A percentile compares a stretch with the other conserved stretches of the same genome.
Evolutionary conservation across 2,888 invertebrate species (phyloP).

Genomic region (Pristionchus entomophagus): DNA sequence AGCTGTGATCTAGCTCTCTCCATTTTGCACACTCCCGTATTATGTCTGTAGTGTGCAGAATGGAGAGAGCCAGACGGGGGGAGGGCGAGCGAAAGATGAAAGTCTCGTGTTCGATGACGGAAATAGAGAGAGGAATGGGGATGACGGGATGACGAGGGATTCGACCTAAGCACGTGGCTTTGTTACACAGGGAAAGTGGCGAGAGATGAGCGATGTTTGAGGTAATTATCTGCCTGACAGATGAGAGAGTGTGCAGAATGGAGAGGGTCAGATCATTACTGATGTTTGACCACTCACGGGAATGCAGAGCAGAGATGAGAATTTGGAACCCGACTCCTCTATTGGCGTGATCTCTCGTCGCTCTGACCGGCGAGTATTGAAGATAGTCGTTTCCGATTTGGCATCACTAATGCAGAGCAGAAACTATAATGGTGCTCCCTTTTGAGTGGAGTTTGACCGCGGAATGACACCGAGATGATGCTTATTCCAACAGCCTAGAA

Average conservation of each 20-base stretch:
- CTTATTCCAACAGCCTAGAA: background rate
- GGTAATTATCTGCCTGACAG: background rate
- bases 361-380: no score
- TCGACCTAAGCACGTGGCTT: background rate
- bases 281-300: background rate
- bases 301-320: no score
- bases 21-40: no score
- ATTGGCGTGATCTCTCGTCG: no score
- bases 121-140: conserved; percentile 6
- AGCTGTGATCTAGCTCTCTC: no score
- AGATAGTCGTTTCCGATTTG: no score
- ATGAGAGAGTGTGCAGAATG: no score
- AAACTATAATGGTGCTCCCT: conserved; percentile 27
- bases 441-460: conserved; percentile 32
- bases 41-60: no score
- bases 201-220: background rate
- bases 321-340: background rate
- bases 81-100: background rate
- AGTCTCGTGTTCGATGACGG: background rate
- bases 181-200: background rate
- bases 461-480: background rate
- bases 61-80: background rate
- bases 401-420: no score
- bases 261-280: no score
- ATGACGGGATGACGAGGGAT: conserved; percentile 29